phyloP scores from a whole-genome alignment of 2,113 vertebrate species.

The Thymallus thymallus region DNA sequence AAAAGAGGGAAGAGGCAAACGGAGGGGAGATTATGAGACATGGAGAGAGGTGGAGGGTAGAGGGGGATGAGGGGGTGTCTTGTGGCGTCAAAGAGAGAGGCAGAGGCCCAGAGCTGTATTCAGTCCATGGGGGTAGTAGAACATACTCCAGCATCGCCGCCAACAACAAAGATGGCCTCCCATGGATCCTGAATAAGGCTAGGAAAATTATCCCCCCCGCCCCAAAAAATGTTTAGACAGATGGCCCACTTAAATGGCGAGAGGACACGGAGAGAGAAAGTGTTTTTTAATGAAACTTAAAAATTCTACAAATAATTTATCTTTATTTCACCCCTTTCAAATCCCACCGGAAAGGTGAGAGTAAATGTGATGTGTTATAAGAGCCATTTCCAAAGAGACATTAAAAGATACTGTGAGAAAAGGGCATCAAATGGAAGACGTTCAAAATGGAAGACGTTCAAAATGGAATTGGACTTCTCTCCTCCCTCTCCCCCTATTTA shows the following conservation, averaged over 20 bases:
- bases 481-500: constrained; percentile 26
- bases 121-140: constrained; percentile 86
- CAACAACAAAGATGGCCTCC: constrained; percentile 99
- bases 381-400: constrained; percentile 68
- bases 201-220: constrained; percentile 99
- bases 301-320: constrained; percentile 93
- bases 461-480: constrained; percentile 79
- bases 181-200: constrained; percentile 99
- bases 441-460: constrained; percentile 85
- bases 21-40: constrained; percentile 51
- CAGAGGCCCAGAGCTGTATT: constrained; percentile 88
- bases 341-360: constrained; percentile 77
- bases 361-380: constrained; percentile 82
- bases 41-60: constrained; percentile 7
- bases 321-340: constrained; percentile 71
- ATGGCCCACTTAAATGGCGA: constrained; percentile 98
- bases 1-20: constrained; percentile 71
- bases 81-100: constrained; percentile 67
- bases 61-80: not conserved
- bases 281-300: constrained; percentile 98
- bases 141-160: constrained; percentile 82
- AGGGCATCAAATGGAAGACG: constrained; percentile 85
- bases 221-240: constrained; percentile 99
- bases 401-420: constrained; percentile 72
- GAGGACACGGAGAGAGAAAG: constrained; percentile 79